Base-by-base conservation (phyloP, 1,140 invertebrate genomes). In the Diuraphis noxia region DNA sequence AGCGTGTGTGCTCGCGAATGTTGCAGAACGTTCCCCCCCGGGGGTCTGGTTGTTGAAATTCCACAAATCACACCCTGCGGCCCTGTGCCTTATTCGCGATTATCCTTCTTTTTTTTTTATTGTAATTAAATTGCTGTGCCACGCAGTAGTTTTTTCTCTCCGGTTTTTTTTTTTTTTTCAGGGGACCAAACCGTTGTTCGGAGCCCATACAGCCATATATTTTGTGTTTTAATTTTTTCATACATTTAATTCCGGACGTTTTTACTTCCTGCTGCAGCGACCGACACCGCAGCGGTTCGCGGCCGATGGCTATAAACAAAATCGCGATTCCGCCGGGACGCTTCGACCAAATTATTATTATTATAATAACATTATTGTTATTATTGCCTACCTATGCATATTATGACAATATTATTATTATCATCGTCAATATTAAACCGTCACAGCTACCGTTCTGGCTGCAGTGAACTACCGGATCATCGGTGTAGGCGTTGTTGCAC, bases 31-130 rank as follows among this genome's bases (percentile, higher is more conserved):
- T 87, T 87, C 34, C 25, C 49, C 49, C 84, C 85, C 85, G 46
- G 43, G 85, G 46, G 46, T n/a, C 7, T 23, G 72, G 89, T 91
- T 77, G 77, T 91, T 91, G 46, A 79, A 81, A 91, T 91, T 91
- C 43, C 89, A 91, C 89, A 81, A 91, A 91, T 36, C 77, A 82
- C 77, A 41, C 77, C 89, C 77, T 81, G 30, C n/a, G 89, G 77
- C 46, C 43, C 34, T 36, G 77, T 52, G 77, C 34, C 9, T 91
- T 91, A 82, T 81, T 91, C 77, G 89, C 77, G 77, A 91, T 79
- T 82, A 82, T 88, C 86, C 40, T 40, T 63, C 36, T 52, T 86
- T 86, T 82, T 84, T 84, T 85, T 84, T 84, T 43, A 84, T 43
- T 21, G n/a, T 84, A 43, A 84, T 84, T 43, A 84, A 84, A 84